A percentile compares a stretch with the other conserved stretches of the same genome.
Conservation (phyloP, 2,888 invertebrate species). For the Dichetophora obliterata region DNA sequence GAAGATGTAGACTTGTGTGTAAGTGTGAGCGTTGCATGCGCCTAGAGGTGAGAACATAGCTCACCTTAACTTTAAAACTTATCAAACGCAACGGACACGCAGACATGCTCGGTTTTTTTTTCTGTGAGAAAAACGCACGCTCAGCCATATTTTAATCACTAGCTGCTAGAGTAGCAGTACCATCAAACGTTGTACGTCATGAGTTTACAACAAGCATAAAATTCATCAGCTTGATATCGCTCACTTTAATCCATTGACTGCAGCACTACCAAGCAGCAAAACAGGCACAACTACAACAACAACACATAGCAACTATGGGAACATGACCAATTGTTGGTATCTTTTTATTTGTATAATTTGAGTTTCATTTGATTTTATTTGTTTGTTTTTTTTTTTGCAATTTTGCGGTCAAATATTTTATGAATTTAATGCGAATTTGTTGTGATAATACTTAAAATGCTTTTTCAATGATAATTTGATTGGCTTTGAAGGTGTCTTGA, state of each 20-base stretch:
- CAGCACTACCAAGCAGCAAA: not conserved
- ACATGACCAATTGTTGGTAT: not conserved
- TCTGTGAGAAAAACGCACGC: not conserved
- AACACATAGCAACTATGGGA: not conserved
- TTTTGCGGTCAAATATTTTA: constrained; percentile 31
- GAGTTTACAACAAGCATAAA: not conserved
- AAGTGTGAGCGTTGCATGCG: not conserved
- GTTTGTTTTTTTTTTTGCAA: not conserved
- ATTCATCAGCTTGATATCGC: constrained; percentile 14
- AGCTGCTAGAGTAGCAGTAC: not conserved
- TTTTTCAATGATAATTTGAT: not conserved
- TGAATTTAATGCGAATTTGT: constrained; percentile 28
- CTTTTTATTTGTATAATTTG: not conserved
- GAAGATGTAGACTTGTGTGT: not conserved
- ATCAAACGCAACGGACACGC: constrained; percentile 36
- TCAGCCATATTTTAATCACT: not conserved
- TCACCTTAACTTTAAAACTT: constrained; percentile 68
- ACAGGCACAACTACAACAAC: not conserved
- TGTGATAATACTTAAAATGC: constrained; percentile 2
- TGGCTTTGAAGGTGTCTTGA: not conserved
- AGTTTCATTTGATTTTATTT: not conserved
- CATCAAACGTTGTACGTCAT: not conserved
- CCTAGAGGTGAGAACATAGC: not conserved
- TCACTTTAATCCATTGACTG: not conserved
- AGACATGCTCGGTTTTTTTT: not conserved